These are phyloP conservation scores for Xenopus laevis DNA, from an alignment of 2,113 vertebrate genomes.

Conservation along the genomic window DNA sequence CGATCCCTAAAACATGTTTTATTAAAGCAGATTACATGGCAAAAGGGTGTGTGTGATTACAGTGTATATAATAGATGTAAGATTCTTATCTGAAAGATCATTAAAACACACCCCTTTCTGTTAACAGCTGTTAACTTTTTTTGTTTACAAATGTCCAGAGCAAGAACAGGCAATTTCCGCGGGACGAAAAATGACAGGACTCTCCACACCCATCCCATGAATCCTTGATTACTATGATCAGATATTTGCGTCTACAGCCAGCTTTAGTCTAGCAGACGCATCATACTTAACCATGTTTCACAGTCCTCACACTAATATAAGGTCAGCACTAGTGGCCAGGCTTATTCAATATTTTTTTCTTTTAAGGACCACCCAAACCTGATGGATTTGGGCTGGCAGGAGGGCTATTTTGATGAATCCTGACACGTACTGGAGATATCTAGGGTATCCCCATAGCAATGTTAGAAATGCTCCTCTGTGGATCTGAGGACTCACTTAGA, in stretches of 20 bases:
- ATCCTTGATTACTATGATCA: too few relatives aligned
- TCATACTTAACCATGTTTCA: not conserved
- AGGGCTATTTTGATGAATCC: not conserved
- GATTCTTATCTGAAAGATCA: too few relatives aligned
- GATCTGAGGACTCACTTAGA: not conserved
- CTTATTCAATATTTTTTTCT: not conserved
- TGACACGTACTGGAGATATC: not conserved
- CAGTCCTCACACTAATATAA: not conserved
- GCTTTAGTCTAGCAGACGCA: not conserved
- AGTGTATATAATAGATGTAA: too few relatives aligned
- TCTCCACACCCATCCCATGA: too few relatives aligned
- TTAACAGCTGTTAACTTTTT: not conserved
- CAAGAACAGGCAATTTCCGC: too few relatives aligned
- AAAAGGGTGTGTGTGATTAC: too few relatives aligned
- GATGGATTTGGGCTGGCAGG: not conserved
- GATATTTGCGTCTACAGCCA: too few relatives aligned
- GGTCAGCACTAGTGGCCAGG: slow-evolving; percentile 7
- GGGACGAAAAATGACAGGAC: too few relatives aligned
- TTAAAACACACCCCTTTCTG: too few relatives aligned
- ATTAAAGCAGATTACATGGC: too few relatives aligned
- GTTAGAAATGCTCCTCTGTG: not conserved
- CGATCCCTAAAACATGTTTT: too few relatives aligned
- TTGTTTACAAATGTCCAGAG: not conserved
- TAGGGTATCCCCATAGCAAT: slow-evolving; percentile 23
- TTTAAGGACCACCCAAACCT: not conserved